Evolutionary conservation across 2,888 invertebrate species (phyloP), one percentile per base, ranked within the genome.

Genomic region (Taphrorychus bicolor): DNA sequence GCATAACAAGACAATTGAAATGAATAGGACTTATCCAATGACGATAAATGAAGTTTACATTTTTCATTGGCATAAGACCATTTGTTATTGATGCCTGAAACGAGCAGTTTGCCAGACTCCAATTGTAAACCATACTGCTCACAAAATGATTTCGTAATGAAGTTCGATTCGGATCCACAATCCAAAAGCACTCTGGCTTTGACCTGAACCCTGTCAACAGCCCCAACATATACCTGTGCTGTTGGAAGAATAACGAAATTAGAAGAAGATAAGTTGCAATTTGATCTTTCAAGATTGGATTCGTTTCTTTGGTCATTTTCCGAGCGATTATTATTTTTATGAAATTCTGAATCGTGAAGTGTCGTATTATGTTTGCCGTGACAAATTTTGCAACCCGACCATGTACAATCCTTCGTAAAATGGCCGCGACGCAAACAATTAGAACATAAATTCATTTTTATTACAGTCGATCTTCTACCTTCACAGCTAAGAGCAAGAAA

Each of bases 131-230:
- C 60, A 16, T 66, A 45, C 32, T 54, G 52, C 21, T 66, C 56
- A 41, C 69, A 66, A 45, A 71, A 62, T 17, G 40, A 22, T 1
- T 48, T 45, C 3, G 62, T 69, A 3, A 71, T 59, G 21, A 69
- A 69, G 52, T 60, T 66, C 5, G 66, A 69, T 23, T 71, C 67
- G 14, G 59, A 65, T 7, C 66, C 69, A 23, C 66, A 63, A 53
- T 69, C 62, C 5, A 70, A 41, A 21, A 69, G 32, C 18, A 53
- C 65, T 9, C 69, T 60, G 3, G 45, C 64, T 11, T 18, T 64
- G 11, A 62, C 42, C 9, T 54, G 24, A 16, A 11, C 42, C 5
- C 32, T 14, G 19, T 49, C 42, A 16, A 7, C 16, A 5, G 32
- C 18, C 5, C 11, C 45, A 17, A 52, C 48, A 21, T 23, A 22